phyloP scores from a whole-genome alignment of 1,140 invertebrate genomes.

The Pemphigus obesinymphae region DNA sequence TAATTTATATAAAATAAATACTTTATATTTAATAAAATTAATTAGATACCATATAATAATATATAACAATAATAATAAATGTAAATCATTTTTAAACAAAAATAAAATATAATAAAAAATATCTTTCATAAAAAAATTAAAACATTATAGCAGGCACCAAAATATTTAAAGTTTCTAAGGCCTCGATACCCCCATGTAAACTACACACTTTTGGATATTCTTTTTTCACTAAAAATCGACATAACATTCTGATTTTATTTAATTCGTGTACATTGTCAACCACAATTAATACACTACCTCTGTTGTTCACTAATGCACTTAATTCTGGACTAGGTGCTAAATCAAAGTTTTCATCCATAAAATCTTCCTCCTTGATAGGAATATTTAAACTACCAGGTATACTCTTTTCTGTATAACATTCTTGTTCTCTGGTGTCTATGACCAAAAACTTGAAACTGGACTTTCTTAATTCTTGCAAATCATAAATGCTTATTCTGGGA shows the following conservation, averaged over 20 bases:
- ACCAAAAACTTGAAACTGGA: conserved; percentile 63
- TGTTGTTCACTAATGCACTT: conserved; percentile 56
- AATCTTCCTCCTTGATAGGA: conserved; percentile 68
- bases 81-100: not conserved
- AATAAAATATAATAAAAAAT: not conserved
- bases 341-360: conserved; percentile 35
- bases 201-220: conserved; percentile 63
- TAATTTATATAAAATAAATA: no score
- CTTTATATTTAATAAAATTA: not conserved
- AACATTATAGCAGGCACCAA: conserved; percentile 39
- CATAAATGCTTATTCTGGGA: conserved; percentile 77
- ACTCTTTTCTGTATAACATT: conserved; percentile 57
- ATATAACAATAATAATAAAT: not conserved
- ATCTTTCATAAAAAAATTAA: not conserved
- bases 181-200: conserved; percentile 67
- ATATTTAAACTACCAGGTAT: conserved; percentile 79
- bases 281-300: conserved; percentile 68
- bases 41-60: not conserved
- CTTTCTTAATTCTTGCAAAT: conserved; percentile 69
- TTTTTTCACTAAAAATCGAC: conserved; percentile 65
- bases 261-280: conserved; percentile 59
- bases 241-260: conserved; percentile 69
- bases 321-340: conserved; percentile 59
- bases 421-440: conserved; percentile 65
- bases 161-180: conserved; percentile 50